phyloP scores from a whole-genome alignment of 2,797 vertebrate species.

The Anomalospiza imberbis region DNA sequence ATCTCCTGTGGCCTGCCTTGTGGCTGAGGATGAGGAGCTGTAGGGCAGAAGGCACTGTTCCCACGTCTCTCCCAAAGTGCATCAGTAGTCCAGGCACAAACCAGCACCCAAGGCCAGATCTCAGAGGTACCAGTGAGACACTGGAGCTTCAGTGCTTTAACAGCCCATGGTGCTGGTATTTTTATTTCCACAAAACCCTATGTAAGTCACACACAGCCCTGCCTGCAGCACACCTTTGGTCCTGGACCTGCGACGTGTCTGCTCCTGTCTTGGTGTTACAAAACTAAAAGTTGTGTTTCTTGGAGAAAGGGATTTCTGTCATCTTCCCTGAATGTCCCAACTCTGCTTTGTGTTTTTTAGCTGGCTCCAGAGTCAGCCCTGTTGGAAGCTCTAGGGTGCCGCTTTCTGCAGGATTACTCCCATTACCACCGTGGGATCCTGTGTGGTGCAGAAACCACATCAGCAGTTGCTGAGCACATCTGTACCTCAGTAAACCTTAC shows the following conservation, averaged over 20 bases:
- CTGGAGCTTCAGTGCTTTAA: background rate
- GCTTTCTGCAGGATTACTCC: background rate
- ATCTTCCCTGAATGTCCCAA: background rate
- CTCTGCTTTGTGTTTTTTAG: background rate
- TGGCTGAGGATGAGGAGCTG: background rate
- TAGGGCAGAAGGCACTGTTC: rapidly evolving
- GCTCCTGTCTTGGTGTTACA: background rate
- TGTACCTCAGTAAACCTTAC: background rate
- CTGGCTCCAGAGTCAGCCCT: background rate
- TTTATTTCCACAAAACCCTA: background rate
- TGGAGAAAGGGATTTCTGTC: too few species aligned
- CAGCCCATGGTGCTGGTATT: background rate
- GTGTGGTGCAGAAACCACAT: background rate
- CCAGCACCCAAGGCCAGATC: background rate
- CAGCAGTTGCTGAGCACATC: background rate
- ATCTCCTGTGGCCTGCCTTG: rapidly evolving
- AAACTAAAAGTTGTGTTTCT: background rate
- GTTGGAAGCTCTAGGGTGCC: background rate
- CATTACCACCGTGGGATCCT: rapidly evolving
- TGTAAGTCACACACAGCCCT: background rate
- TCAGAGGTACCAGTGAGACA: background rate
- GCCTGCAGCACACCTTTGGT: background rate
- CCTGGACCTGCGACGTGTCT: background rate
- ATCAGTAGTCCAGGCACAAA: background rate
- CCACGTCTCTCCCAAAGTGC: rapidly evolving